Evolutionary conservation across 2,797 vertebrate species (phyloP).

Genomic region (Pelobates cultripes): DNA sequence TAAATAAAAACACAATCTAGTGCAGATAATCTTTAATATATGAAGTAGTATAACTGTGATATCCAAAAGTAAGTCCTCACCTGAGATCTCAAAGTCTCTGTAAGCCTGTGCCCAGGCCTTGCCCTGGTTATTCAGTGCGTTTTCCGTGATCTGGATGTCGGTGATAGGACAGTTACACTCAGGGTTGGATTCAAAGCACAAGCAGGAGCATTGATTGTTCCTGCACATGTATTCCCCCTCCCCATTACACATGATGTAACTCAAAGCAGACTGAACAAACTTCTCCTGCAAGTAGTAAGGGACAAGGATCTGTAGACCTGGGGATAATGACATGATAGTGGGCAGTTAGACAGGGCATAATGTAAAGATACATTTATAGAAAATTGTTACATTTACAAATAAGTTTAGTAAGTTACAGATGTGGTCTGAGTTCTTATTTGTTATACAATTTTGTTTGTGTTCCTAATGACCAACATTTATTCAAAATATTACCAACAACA

Average conservation of each 20-base stretch:
- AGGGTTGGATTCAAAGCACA: conserved; percentile 91
- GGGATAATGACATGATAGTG: not conserved
- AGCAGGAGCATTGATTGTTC: conserved; percentile 92
- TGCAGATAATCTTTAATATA: too few species aligned
- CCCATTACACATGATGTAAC: conserved; percentile 99
- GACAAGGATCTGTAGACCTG: conserved; percentile 98
- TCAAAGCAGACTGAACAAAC: conserved; percentile 97
- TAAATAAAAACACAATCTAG: too few species aligned
- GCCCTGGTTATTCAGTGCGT: conserved; percentile 89
- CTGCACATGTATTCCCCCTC: conserved; percentile 95
- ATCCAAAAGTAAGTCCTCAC: conserved; percentile 68
- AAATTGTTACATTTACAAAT: not conserved
- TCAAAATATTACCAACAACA: too few species aligned
- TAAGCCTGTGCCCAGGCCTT: conserved; percentile 96
- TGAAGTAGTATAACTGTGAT: not conserved
- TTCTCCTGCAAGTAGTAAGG: conserved; percentile 98
- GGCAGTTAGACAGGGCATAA: conserved; percentile 29
- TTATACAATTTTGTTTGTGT: not conserved
- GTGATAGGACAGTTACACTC: conserved; percentile 99
- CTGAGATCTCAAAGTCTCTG: conserved; percentile 96
- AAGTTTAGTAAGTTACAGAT: not conserved
- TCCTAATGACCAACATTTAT: not conserved
- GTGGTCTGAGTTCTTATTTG: not conserved
- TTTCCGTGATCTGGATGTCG: conserved; percentile 98
- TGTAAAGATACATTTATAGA: not conserved